These are phyloP conservation scores for Aelia acuminata DNA, from an alignment of 2,888 invertebrate genomes.

Conservation along the genomic window DNA sequence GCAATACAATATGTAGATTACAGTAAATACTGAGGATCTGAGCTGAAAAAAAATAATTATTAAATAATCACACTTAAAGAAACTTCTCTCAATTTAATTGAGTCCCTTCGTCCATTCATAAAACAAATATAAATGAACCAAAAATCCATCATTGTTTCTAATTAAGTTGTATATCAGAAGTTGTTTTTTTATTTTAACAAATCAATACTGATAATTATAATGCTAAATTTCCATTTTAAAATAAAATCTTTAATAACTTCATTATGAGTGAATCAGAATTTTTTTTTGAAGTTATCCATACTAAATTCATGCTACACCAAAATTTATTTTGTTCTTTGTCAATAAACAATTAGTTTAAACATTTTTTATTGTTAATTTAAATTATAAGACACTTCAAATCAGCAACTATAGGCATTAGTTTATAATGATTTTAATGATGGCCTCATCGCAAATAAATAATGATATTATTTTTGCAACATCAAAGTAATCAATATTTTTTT, in stretches of 20 bases:
- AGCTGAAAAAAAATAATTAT: conserved; percentile 41
- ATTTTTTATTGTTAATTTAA: background rate
- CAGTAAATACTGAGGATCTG: conserved; percentile 18
- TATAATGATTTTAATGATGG: too few species aligned
- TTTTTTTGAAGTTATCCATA: background rate
- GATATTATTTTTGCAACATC: background rate
- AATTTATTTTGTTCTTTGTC: too few species aligned
- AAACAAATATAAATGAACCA: too few species aligned
- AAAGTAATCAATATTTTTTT: background rate
- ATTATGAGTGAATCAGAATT: background rate
- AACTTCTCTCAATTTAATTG: background rate
- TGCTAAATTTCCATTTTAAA: too few species aligned
- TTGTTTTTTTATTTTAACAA: background rate
- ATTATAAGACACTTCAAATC: background rate
- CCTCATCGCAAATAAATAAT: too few species aligned
- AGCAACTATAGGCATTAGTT: background rate
- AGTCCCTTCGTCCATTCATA: background rate
- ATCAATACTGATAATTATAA: too few species aligned
- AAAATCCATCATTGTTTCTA: too few species aligned
- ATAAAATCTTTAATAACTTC: background rate
- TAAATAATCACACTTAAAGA: background rate
- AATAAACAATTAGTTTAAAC: background rate
- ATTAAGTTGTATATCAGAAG: too few species aligned
- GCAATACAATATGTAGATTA: conserved; percentile 32
- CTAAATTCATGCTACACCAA: too few species aligned